These are phyloP conservation scores for Coecobrya sp. DNA, from an alignment of 2,888 invertebrate species.

Conservation along the genomic window DNA sequence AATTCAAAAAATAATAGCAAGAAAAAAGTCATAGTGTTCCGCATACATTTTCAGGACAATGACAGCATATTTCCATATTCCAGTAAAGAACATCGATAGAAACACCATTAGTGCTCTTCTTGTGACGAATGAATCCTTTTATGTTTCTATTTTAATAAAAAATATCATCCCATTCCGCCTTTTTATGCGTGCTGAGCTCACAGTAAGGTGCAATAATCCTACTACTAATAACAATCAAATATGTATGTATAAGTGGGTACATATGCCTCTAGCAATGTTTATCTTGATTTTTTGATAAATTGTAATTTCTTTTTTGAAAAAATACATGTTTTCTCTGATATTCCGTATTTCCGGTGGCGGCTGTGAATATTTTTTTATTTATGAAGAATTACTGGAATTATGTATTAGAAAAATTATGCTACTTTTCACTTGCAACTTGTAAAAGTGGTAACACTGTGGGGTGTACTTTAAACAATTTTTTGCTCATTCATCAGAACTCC, in stretches of 20 bases:
- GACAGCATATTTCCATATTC: constrained; percentile 74
- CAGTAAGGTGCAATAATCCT: constrained; percentile 53
- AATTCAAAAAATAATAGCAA: neutral
- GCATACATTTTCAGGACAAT: constrained; percentile 34
- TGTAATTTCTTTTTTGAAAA: constrained; percentile 31
- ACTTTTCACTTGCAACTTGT: constrained; percentile 18
- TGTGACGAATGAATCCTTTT: constrained; percentile 61
- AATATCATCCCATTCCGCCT: constrained; percentile 12
- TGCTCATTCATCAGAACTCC: constrained; percentile 76
- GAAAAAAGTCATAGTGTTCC: neutral
- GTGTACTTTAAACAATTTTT: constrained; percentile 75
- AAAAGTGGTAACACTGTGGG: constrained; percentile 53
- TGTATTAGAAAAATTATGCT: constrained; percentile 56
- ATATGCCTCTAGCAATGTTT: neutral
- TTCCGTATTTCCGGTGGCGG: constrained; percentile 67
- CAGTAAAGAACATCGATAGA: constrained; percentile 34
- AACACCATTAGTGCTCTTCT: neutral
- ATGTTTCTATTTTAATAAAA: neutral
- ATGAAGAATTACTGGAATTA: constrained; percentile 14
- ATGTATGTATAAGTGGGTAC: constrained; percentile 3
- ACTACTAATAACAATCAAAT: constrained; percentile 9
- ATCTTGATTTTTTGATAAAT: constrained; percentile 38
- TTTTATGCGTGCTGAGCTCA: constrained; percentile 56
- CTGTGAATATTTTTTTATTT: constrained; percentile 29
- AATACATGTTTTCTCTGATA: constrained; percentile 48